Evolutionary conservation across 2,113 vertebrate genomes (phyloP).

Genomic region (Machaerirhynchus nigripectus): DNA sequence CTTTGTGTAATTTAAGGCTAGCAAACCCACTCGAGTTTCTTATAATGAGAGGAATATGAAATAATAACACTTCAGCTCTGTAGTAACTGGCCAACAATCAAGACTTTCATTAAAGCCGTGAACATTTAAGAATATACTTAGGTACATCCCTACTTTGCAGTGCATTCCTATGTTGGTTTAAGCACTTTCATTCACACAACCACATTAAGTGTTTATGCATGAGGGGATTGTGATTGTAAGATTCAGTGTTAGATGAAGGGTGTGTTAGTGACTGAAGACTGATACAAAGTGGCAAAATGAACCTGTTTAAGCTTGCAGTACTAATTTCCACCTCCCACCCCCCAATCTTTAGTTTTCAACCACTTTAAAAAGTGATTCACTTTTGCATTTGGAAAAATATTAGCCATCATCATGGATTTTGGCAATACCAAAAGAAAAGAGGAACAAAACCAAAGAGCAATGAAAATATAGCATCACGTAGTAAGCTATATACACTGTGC

Average conservation of each 20-base stretch:
- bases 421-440: not conserved
- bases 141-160: not conserved
- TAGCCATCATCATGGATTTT: not conserved
- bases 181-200: not conserved
- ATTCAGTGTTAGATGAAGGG: not conserved
- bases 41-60: not conserved
- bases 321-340: not conserved
- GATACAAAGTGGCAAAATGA: not conserved
- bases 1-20: not conserved
- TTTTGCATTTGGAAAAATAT: not conserved
- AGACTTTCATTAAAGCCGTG: not conserved
- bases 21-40: not conserved
- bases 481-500: not conserved
- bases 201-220: not conserved
- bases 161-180: not conserved
- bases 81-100: not conserved
- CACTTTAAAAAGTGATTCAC: not conserved
- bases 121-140: not conserved
- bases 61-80: not conserved
- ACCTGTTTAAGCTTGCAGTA: not conserved
- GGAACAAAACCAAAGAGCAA: not conserved
- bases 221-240: not conserved
- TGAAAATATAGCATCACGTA: not conserved
- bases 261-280: not conserved
- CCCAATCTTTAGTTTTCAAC: not conserved